A percentile compares a stretch with the other conserved stretches of the same genome.
Conservation (phyloP, 2,797 vertebrate species). For the Hylomyscus alleni region DNA sequence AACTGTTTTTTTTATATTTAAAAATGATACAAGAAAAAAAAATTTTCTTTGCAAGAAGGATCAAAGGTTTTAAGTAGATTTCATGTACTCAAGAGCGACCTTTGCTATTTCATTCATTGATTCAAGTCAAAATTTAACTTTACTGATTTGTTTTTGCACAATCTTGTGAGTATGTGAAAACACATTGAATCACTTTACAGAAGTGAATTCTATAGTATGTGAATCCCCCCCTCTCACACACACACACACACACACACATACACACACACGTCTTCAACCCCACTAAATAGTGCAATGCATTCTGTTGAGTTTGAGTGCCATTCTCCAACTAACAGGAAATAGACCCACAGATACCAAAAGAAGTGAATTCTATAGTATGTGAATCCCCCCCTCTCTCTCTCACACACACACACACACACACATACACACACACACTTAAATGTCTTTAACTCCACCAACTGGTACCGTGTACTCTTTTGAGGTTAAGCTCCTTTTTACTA, state of each 20-base stretch:
- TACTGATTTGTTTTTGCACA: neutral
- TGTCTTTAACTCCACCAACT: neutral
- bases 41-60: conserved; percentile 13
- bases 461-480: conserved; percentile 5
- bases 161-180: conserved; percentile 21
- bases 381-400: neutral
- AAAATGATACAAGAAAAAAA: conserved; percentile 61
- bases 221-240: neutral
- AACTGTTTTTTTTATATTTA: neutral
- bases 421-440: neutral
- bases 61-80: conserved; percentile 39
- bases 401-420: neutral
- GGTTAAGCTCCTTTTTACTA: neutral
- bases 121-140: conserved; percentile 68
- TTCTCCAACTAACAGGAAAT: conserved; percentile 46
- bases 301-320: conserved; percentile 10
- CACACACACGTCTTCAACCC: neutral
- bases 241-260: neutral
- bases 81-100: conserved; percentile 37
- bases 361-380: conserved; percentile 32
- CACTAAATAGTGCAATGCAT: conserved; percentile 3
- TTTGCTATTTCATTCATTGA: conserved; percentile 62
- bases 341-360: neutral
- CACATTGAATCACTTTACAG: conserved; percentile 6
- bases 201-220: conserved; percentile 35